These are phyloP conservation scores for Lycia hirtaria DNA, from an alignment of 2,888 invertebrate genomes.

Conservation along the genomic window DNA sequence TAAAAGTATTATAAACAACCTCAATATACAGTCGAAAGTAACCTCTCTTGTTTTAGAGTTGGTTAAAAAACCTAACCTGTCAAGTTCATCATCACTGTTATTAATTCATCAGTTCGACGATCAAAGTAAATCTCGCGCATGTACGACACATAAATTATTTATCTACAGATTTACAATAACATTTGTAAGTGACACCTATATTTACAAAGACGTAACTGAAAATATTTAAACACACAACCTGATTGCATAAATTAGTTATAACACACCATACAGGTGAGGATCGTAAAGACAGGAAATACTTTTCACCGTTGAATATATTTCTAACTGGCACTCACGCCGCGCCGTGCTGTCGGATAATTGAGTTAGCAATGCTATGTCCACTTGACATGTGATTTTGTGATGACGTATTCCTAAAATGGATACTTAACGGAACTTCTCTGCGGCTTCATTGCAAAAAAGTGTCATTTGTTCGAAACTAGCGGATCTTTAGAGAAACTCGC, in stretches of 20 bases:
- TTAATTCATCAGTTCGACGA: background rate
- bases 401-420: conserved; percentile 30
- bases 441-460: conserved; percentile 31
- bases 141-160: background rate
- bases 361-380: conserved; percentile 33
- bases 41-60: background rate
- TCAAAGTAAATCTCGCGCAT: background rate
- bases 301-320: conserved; percentile 26
- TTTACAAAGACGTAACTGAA: conserved; percentile 23
- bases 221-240: conserved; percentile 23
- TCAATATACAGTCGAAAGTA: background rate
- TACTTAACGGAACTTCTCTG: conserved; percentile 31
- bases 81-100: background rate
- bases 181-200: conserved; percentile 1
- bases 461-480: conserved; percentile 28
- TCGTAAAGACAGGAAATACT: conserved; percentile 12
- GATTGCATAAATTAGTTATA: conserved; percentile 27
- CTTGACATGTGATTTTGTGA: conserved; percentile 32
- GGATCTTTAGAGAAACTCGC: conserved; percentile 25
- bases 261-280: conserved; percentile 20
- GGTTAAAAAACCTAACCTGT: background rate
- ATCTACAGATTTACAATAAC: background rate
- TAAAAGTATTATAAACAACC: background rate
- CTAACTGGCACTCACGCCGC: conserved; percentile 19
- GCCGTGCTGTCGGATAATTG: conserved; percentile 24